Base-by-base conservation (phyloP, 1,140 invertebrate species). In the Papilio machaon region DNA sequence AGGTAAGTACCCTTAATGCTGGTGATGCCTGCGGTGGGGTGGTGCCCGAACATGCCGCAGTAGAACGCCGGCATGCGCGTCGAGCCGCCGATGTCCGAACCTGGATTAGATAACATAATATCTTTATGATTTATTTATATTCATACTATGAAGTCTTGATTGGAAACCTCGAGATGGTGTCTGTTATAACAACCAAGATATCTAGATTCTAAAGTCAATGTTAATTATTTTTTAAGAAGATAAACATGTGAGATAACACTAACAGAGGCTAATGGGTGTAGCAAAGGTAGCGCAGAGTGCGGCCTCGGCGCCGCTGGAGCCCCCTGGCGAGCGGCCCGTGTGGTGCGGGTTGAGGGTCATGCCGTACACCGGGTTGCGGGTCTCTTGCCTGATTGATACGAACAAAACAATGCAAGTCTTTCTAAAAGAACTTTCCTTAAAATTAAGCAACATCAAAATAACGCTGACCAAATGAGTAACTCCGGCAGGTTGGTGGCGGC, bases 71-170 rank as follows among this genome's bases (percentile, higher is more conserved):
- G 99, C 95, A 99, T 98, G 73, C 99, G 96, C 67, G 98, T 97
- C 4, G 98, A 99, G 1, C 99, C 99, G n/a, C 98, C 99, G 83
- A 99, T 97, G 93, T 99, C 99, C 1, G 98, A 98, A 81, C 95
- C 95, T 95, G 74, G 11, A 15, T 70, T 30, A 5, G 2, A 47
- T 60, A 85, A 81, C 30, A 67, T 8, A 30, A 82, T 6, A 79
- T 52, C 52, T n/a, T 73, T 43, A 43, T 73, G 10, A 58, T 58
- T 6, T 43, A 1, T 43, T 43, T 43, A 7, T 43, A 43, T 43
- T 43, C 2, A 6, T 43, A 43, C 38, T 43, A 43, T 2, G 3
- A 43, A 43, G 38, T 43, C 38, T 43, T 43, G 1, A 7, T 43
- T 43, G 7, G 2, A 30, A 30, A 2, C 23, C 23, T 30, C 38